Percentiles rank a stretch among this genome's conserved stretches.
phyloP scores from a whole-genome alignment of 2,113 vertebrate genomes.

The Etheostoma cragini region DNA sequence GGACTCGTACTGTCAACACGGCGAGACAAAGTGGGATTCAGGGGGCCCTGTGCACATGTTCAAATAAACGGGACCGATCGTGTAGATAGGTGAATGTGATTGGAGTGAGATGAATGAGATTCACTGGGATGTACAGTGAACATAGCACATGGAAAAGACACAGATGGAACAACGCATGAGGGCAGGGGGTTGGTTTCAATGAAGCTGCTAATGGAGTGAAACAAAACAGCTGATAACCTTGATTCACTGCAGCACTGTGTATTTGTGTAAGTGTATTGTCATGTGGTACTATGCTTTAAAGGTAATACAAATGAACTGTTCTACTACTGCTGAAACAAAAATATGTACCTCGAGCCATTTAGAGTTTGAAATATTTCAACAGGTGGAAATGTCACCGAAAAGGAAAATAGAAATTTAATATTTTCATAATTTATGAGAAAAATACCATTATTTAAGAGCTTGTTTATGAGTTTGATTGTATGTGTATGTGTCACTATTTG shows the following conservation, averaged over 20 bases:
- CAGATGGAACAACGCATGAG: slow-evolving; percentile 23
- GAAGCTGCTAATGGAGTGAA: slow-evolving; percentile 60
- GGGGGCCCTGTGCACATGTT: slow-evolving; percentile 51
- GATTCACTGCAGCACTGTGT: slow-evolving; percentile 15
- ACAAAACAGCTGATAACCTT: slow-evolving; percentile 53
- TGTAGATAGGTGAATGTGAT: slow-evolving; percentile 68
- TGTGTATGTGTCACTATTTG: not conserved
- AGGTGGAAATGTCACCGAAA: not conserved
- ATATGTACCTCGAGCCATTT: not conserved
- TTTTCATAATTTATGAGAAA: not conserved
- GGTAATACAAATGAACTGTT: not conserved
- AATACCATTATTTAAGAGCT: not conserved
- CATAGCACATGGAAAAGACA: slow-evolving; percentile 38
- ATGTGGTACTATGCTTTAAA: not conserved
- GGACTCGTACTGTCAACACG: slow-evolving; percentile 68
- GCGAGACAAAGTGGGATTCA: slow-evolving; percentile 53
- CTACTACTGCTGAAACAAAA: not conserved
- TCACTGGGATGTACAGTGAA: slow-evolving; percentile 45
- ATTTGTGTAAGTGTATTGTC: not conserved
- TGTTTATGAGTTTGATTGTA: not conserved
- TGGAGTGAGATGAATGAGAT: slow-evolving; percentile 56
- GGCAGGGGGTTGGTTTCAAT: slow-evolving; percentile 55
- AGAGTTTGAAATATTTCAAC: not conserved
- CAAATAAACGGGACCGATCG: slow-evolving; percentile 71
- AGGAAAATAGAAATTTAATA: not conserved